These are phyloP conservation scores for Calameuta pallipes DNA, from an alignment of 2,888 invertebrate species.

Conservation along the genomic window DNA sequence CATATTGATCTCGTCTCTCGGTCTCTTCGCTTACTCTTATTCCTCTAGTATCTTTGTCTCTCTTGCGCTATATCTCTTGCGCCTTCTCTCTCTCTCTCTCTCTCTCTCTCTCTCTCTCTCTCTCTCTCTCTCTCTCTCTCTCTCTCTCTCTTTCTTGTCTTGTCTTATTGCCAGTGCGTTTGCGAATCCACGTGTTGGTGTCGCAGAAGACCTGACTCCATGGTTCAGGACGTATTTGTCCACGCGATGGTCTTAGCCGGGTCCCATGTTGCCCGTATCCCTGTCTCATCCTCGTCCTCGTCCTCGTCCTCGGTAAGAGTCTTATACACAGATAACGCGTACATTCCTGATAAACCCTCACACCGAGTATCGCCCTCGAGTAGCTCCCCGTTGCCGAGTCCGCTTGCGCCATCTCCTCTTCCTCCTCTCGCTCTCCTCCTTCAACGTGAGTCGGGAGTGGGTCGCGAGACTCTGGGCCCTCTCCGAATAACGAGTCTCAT, in stretches of 20 bases:
- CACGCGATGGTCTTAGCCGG: slow-evolving; percentile 37
- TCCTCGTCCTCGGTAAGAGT: slow-evolving; percentile 4
- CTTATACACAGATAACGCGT: not conserved
- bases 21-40: not conserved
- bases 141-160: not conserved
- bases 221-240: slow-evolving; percentile 35
- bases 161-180: not conserved
- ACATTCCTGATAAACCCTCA: not conserved
- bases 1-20: not conserved
- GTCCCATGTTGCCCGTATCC: slow-evolving; percentile 15
- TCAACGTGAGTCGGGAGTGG: slow-evolving; percentile 23
- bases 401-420: slow-evolving; percentile 2
- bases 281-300: slow-evolving; percentile 27
- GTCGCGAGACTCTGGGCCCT: slow-evolving; percentile 52
- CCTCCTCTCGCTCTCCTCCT: not conserved
- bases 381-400: not conserved
- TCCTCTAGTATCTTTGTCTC: not conserved
- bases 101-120: not conserved
- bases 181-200: not conserved
- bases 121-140: not conserved
- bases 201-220: not conserved
- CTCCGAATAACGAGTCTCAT: slow-evolving; percentile 66
- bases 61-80: slow-evolving; percentile 16
- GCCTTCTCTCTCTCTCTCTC: not conserved
- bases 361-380: not conserved